Percentiles rank a stretch among this genome's conserved stretches.
phyloP scores from a whole-genome alignment of 2,797 vertebrate species.

The Kryptolebias ocellatus region DNA sequence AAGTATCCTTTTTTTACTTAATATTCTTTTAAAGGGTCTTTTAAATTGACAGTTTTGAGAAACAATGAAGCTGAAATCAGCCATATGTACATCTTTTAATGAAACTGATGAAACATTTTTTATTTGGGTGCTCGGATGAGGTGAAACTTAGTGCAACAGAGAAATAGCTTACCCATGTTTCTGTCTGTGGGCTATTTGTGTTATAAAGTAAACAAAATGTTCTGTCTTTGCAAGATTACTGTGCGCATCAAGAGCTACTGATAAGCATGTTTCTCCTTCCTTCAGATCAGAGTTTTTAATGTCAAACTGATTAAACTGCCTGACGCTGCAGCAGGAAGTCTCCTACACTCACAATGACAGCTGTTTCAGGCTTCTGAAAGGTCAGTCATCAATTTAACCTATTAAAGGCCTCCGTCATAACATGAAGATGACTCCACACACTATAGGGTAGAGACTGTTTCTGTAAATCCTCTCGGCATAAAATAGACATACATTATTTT shows the following conservation, averaged over 20 bases:
- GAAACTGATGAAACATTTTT: background rate
- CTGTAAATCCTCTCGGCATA: background rate
- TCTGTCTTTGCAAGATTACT: constrained; percentile 6
- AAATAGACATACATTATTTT: background rate
- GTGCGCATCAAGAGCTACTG: background rate
- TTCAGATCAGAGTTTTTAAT: background rate
- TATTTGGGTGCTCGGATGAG: background rate
- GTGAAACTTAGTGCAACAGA: background rate
- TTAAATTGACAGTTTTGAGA: background rate
- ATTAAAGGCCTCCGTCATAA: background rate
- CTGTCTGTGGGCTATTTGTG: constrained; percentile 7
- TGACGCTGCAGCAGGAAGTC: constrained; percentile 4
- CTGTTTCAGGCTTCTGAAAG: background rate
- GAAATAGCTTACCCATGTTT: background rate
- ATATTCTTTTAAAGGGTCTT: background rate
- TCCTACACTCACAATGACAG: background rate
- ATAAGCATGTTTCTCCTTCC: constrained; percentile 3
- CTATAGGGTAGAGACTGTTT: background rate
- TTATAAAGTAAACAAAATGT: background rate
- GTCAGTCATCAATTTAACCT: background rate
- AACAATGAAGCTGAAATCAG: background rate
- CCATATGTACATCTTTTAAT: too few species aligned
- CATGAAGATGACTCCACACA: background rate
- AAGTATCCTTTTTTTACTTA: background rate
- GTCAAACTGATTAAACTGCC: background rate